Conservation (phyloP, 2,113 vertebrate genomes). For the Zapornia atra region DNA sequence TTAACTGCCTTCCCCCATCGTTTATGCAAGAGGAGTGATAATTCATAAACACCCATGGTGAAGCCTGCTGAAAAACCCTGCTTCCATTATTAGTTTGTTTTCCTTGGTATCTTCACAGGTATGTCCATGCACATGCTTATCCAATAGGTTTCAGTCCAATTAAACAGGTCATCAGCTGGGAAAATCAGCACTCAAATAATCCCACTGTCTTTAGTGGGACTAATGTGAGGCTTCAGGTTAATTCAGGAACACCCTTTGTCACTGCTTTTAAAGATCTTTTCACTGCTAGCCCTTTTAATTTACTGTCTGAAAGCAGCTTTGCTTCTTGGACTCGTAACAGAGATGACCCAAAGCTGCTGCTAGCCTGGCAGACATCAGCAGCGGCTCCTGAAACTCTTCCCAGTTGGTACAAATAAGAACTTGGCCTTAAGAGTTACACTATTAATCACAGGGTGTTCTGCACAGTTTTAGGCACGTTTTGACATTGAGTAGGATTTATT, state of each 20-base stretch:
- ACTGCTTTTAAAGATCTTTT: not conserved
- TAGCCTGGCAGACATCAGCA: not conserved
- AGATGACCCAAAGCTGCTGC: not conserved
- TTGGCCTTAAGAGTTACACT: not conserved
- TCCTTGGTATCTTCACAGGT: not conserved
- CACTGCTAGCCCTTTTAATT: not conserved
- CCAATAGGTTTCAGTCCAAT: not conserved
- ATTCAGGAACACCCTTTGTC: not conserved
- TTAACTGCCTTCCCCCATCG: not conserved
- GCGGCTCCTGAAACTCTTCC: not conserved
- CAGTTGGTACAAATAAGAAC: not conserved
- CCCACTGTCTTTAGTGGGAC: not conserved
- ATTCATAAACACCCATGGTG: not conserved
- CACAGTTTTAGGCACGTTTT: not conserved
- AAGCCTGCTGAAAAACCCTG: not conserved
- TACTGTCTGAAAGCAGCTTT: not conserved
- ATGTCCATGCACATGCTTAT: not conserved
- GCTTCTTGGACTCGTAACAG: not conserved
- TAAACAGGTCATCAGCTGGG: constrained; percentile 3
- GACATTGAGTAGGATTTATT: not conserved
- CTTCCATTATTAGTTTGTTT: not conserved
- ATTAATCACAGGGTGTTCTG: not conserved
- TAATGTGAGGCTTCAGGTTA: not conserved
- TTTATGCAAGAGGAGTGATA: not conserved
- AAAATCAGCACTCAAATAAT: constrained; percentile 20